Evolutionary conservation across 2,888 invertebrate genomes (phyloP), one percentile per base, ranked within the genome.

Genomic region (Chrysolina americana): DNA sequence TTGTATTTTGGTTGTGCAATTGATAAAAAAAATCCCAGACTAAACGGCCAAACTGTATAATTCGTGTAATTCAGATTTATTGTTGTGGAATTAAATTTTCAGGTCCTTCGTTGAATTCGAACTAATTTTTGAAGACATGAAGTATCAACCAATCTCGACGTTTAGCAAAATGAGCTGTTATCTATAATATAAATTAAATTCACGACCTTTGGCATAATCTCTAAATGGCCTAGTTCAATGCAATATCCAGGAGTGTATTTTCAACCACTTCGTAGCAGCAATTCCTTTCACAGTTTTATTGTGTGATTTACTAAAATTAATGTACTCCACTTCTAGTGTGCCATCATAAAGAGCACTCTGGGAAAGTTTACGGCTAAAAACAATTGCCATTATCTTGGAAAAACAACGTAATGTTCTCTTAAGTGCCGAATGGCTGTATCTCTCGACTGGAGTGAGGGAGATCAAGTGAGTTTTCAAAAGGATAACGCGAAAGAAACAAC

Each of bases 361-460:
- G 65, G 65, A 47, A 70, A 77, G 65, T 76, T 77, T 77, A 78
- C 75, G 74, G 68, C 73, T 65, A 71, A 78, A 76, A 78, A 78
- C 78, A 78, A 78, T 78, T 74, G 78, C 77, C 73, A 76, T 78
- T 77, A 78, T 74, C 65, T 65, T 56, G 71, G 72, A 75, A 77
- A 78, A 78, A 77, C 76, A 78, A 75, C 77, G 74, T 78, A 78
- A 78, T 78, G 78, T 74, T 70, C 77, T 74, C 74, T 74, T 78
- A 75, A 76, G 78, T 76, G 76, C 70, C 69, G 76, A 68, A 64
- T 72, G 41, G 70, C 70, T 71, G 68, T 74, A 47, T 72, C 56
- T 73, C 73, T 73, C 73, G 64, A 70, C 73, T 70, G 36, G 41
- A 41, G 64, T 62, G 47, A 59, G 65, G 65, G 63, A 21, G 36